Base-by-base conservation (phyloP, 2,888 invertebrate species). In the Calephelis perditalis region DNA sequence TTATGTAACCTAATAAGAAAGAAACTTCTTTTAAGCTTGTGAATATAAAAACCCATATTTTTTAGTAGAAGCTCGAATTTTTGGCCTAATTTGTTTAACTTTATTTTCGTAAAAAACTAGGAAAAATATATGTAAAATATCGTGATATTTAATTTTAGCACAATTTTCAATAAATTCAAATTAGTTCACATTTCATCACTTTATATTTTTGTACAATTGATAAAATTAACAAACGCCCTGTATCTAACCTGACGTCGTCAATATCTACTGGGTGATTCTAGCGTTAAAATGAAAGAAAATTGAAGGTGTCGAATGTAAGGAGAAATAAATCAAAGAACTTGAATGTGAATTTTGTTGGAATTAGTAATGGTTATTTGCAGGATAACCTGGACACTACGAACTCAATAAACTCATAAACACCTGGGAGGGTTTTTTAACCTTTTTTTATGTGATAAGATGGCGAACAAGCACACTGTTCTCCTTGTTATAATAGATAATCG, bases 211-310 rank as follows among this genome's bases (percentile, higher is more conserved):
- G 40, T 40, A 40, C 40, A 40, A 7, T 43, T 44, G 8, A 56
- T 4, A 1, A 7, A 49, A 37, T 58, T 49, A 46, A 2, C 36
- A 46, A 66, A 66, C 79, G 71, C 46, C 72, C 77, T 76, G 73
- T 80, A 76, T 59, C 66, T 67, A 64, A 73, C 70, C 77, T 76
- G 75, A 70, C 73, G 68, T 65, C 59, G 44, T 72, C 77, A 78
- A 78, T 81, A 81, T 74, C 74, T 72, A 26, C 56, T 47, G 73
- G 75, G 74, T 77, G 74, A 80, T 79, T 75, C 74, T 75, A 75
- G 72, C 77, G 78, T 76, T 26, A 35, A 35, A 35, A 78, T 74
- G 77, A 78, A 74, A 71, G 73, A 73, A 78, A 81, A 76, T 77
- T 79, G 75, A 75, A 75, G 71, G 69, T 75, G 69, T 71, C 60